Percentiles rank a stretch among this genome's conserved stretches.
These are phyloP conservation scores for Caenorhabditis briggsae DNA, from an alignment of 1,140 invertebrate genomes.

Conservation along the genomic window DNA sequence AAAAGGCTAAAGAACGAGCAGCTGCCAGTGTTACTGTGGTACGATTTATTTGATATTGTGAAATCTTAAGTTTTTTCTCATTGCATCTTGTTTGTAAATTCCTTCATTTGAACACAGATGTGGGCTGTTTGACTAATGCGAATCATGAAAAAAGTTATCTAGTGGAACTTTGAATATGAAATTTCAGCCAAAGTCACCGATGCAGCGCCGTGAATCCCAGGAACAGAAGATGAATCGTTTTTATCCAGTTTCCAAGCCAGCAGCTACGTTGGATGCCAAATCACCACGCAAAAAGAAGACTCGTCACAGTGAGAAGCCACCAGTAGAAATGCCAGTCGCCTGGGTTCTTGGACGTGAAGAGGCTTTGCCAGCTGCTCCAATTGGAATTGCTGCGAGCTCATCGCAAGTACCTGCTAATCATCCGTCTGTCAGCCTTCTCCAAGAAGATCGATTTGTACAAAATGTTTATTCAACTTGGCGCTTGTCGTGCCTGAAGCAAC, in stretches of 20 bases:
- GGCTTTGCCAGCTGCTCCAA: conserved; percentile 31
- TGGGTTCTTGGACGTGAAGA: conserved; percentile 89
- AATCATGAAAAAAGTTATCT: neutral
- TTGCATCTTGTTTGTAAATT: conserved; percentile 30
- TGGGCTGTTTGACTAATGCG: neutral
- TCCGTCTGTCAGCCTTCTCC: conserved; percentile 92
- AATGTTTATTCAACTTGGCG: conserved; percentile 81
- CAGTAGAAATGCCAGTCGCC: conserved; percentile 93
- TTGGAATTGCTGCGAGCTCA: conserved; percentile 76
- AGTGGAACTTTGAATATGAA: neutral
- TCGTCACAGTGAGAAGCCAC: conserved; percentile 91
- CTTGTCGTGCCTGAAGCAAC: conserved; percentile 79
- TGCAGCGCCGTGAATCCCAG: conserved; percentile 71
- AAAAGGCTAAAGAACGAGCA: conserved; percentile 75
- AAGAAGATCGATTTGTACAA: conserved; percentile 97
- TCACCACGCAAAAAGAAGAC: conserved; percentile 88
- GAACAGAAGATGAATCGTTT: conserved; percentile 85
- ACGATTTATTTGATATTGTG: conserved; percentile 37
- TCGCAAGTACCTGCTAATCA: conserved; percentile 85
- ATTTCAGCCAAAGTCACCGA: conserved; percentile 73
- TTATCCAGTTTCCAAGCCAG: conserved; percentile 85
- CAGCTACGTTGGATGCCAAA: conserved; percentile 80
- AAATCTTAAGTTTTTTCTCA: neutral
- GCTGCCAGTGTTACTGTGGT: conserved; percentile 73
- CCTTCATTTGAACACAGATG: neutral